A percentile compares a stretch with the other conserved stretches of the same genome.
phyloP scores from a whole-genome alignment of 2,113 vertebrate genomes.

The Rallus limicola region DNA sequence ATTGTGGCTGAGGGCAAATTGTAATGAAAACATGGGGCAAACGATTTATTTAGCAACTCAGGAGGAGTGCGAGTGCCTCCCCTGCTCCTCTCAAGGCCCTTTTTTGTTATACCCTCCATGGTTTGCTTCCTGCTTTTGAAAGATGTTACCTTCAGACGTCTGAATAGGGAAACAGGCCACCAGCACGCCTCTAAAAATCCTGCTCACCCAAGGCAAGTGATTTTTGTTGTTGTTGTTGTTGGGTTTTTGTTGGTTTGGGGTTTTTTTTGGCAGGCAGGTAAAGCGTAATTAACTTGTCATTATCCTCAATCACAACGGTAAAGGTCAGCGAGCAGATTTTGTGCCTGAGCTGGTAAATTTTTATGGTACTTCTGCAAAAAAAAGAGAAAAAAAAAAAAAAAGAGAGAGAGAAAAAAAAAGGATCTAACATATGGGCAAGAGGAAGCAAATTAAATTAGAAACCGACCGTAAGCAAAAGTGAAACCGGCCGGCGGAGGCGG shows the following conservation, averaged over 20 bases:
- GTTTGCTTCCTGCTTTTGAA: neutral
- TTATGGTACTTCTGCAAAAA: constrained; percentile 14
- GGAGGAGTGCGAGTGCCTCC: neutral
- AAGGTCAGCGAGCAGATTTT: constrained; percentile 51
- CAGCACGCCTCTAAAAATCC: neutral
- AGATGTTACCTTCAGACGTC: neutral
- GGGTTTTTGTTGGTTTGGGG: no score
- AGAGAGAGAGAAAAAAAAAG: no score
- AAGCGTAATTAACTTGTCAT: constrained; percentile 62
- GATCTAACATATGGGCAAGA: neutral
- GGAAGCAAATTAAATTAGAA: constrained; percentile 64
- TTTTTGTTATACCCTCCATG: neutral
- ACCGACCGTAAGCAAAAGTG: neutral
- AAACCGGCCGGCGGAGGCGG: neutral
- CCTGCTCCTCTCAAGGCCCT: neutral
- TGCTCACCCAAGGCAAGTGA: neutral
- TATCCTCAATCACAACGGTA: constrained; percentile 35
- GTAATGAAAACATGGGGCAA: neutral
- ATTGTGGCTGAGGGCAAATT: neutral
- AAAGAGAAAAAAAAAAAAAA: no score
- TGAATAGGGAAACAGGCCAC: neutral
- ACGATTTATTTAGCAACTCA: neutral
- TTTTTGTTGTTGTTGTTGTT: no score
- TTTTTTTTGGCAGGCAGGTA: constrained; percentile 30
- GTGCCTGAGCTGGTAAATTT: constrained; percentile 47